Evolutionary conservation across 1,140 invertebrate genomes (phyloP), one percentile per base, ranked within the genome.

Genomic region (Lepidurus packardi): DNA sequence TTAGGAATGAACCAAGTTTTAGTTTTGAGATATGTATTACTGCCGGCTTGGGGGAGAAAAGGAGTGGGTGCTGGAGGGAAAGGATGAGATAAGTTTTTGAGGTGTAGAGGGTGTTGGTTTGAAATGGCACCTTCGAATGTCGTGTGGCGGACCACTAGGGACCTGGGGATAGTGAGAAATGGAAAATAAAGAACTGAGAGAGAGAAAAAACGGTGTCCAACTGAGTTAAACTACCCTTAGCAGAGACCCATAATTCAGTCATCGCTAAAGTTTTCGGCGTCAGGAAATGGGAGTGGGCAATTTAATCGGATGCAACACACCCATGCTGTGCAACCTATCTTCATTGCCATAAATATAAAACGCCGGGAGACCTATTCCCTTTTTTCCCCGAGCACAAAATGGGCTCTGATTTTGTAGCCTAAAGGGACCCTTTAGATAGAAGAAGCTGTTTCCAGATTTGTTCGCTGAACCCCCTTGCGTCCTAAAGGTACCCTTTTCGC

Each of bases 241-340:
- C 53, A n/a, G 53, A 65, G 13, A 65, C 53, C 53, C 53, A 65
- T 65, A 65, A 65, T 16, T 65, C 53, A 65, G 53, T 65, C 53
- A 65, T 65, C 53, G 53, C 21, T n/a, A 21, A 65, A 65, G 53
- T 65, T 65, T n/a, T 65, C 53, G 21, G 53, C 53, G 53, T 65
- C 53, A 65, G 53, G 53, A 21, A 65, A 65, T 13, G 53, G 53
- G 21, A 65, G 53, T 9, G 21, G 8, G 13, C 53, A 65, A 65
- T 65, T 65, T 65, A 65, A 65, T 65, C 53, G 53, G 53, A n/a
- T 21, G 53, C 53, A 65, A 65, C 21, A 65, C 53, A 65, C 53
- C 53, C 53, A 65, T 65, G 53, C 53, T 65, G 53, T 34, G 53
- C 53, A 65, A 65, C 53, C 53, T 65, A 65, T 65, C 53, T 65